Evolutionary conservation across 2,797 vertebrate genomes (phyloP), one percentile per base, ranked within the genome.

Genomic region (Strix occidentalis): DNA sequence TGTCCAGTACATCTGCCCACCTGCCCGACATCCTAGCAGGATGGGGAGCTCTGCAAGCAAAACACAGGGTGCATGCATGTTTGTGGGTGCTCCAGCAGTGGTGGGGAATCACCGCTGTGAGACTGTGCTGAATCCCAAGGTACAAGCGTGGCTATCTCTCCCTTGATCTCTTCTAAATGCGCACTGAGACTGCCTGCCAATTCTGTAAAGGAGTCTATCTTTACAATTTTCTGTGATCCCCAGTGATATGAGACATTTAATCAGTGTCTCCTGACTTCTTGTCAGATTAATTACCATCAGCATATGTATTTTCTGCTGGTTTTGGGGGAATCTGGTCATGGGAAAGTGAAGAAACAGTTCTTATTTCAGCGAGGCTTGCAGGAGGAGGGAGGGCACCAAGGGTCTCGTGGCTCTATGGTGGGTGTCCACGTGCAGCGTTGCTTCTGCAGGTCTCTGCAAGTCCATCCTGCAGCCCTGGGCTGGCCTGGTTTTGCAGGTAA

Each of bases 241-340:
- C 71, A 7, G 80, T 25, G 95, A 95, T 92, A 71, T 0, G 8
- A 92, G 91, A 54, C 48, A 5, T 18, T 94, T 95, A 95, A 94
- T 94, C 93, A 61, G 88, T 16, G 48, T 53, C 94, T 96, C 80
- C 94, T 96, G 91, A 95, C 80, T 96, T 46, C 91, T 93, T 87
- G 84, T 95, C 91, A 89, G 86, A 92, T 95, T 92, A 83, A 93
- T 95, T 94, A 83, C 57, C 78, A 11, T 84, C 86, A 90, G 56
- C 50, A 14, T 50, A 6, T 51, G 45, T 12, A 9, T 94, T 94
- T 96, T 84, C 75, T 96, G 95, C 85, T 90, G 66, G 39, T 96
- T 95, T 69, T 15, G 20, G 86, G 45, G 78, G 70, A 92, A 90
- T 77, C 56, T 0, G 17, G 93, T 94, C 90, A 95, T 95, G 96